Percentiles rank a stretch among this genome's conserved stretches.
phyloP scores from a whole-genome alignment of 2,797 vertebrate genomes.

The Amblyopsis hoosieri region DNA sequence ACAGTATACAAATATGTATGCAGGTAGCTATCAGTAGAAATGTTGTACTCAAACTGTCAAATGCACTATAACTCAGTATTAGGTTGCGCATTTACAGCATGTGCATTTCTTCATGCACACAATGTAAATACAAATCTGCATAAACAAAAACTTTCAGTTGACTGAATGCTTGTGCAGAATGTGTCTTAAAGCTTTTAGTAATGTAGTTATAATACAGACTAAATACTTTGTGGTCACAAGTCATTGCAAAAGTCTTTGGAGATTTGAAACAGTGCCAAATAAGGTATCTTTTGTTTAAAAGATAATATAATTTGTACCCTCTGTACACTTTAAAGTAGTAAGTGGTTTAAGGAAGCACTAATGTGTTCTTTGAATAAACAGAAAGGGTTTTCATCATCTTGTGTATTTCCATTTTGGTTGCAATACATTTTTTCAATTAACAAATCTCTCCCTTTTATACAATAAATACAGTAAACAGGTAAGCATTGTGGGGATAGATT shows the following conservation, averaged over 20 bases:
- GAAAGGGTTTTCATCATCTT: slow-evolving; percentile 58
- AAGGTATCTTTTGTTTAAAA: slow-evolving; percentile 65
- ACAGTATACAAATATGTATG: slow-evolving; percentile 79
- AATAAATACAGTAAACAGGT: too few species aligned
- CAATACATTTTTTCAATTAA: slow-evolving; percentile 53
- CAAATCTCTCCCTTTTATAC: slow-evolving; percentile 32
- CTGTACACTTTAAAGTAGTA: slow-evolving; percentile 63
- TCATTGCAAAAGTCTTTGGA: slow-evolving; percentile 59
- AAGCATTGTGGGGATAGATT: not conserved
- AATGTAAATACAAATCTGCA: slow-evolving; percentile 76
- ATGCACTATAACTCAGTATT: slow-evolving; percentile 80
- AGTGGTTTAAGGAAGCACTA: slow-evolving; percentile 74
- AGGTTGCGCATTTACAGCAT: slow-evolving; percentile 69
- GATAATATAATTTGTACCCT: slow-evolving; percentile 62
- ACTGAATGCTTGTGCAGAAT: slow-evolving; percentile 78
- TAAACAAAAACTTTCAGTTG: slow-evolving; percentile 70
- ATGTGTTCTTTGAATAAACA: slow-evolving; percentile 78
- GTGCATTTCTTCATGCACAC: slow-evolving; percentile 69
- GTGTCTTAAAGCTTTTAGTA: slow-evolving; percentile 75
- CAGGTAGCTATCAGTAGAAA: slow-evolving; percentile 69
- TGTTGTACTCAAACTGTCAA: slow-evolving; percentile 81
- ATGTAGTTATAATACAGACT: slow-evolving; percentile 63
- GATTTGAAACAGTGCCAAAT: slow-evolving; percentile 68
- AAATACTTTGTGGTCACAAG: slow-evolving; percentile 71
- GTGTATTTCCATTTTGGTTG: slow-evolving; percentile 59